Evolutionary conservation across 2,113 vertebrate genomes (phyloP).

Genomic region (Chaenocephalus aceratus): DNA sequence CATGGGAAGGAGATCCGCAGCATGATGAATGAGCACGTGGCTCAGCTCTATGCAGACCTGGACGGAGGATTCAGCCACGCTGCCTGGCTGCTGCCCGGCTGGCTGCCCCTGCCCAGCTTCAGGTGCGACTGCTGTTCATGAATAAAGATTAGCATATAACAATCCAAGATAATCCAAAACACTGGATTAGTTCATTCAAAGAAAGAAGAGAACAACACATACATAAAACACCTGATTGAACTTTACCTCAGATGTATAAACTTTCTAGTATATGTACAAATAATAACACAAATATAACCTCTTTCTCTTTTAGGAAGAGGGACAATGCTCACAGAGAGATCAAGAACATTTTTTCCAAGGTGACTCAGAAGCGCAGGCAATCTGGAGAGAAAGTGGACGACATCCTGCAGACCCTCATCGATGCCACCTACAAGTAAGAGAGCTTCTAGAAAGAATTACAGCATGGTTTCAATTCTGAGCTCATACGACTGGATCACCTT

Average conservation of each 20-base stretch:
- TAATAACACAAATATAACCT: not conserved
- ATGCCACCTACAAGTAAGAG: slow-evolving; percentile 94
- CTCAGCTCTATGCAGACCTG: slow-evolving; percentile 94
- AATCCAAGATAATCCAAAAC: not conserved
- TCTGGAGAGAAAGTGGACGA: slow-evolving; percentile 88
- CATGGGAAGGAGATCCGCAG: slow-evolving; percentile 94
- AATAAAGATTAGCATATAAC: not conserved
- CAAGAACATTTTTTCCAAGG: slow-evolving; percentile 94
- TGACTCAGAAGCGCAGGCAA: slow-evolving; percentile 92
- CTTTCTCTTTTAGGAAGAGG: slow-evolving; percentile 83
- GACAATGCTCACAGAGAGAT: slow-evolving; percentile 93
- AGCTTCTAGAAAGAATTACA: not conserved
- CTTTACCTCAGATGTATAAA: not conserved
- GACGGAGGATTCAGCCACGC: slow-evolving; percentile 95
- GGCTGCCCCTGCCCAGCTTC: slow-evolving; percentile 98
- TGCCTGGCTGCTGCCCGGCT: slow-evolving; percentile 95
- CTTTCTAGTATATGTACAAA: not conserved
- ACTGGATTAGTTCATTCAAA: not conserved
- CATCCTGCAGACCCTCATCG: slow-evolving; percentile 96
- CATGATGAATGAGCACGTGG: slow-evolving; percentile 90
- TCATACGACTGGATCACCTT: not conserved
- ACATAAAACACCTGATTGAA: not conserved
- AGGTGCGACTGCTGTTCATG: slow-evolving; percentile 83
- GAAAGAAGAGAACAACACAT: not conserved
- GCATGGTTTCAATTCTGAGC: not conserved